These are phyloP conservation scores for Cryptophagus acutangulus DNA, from an alignment of 2,888 invertebrate species.

Conservation along the genomic window DNA sequence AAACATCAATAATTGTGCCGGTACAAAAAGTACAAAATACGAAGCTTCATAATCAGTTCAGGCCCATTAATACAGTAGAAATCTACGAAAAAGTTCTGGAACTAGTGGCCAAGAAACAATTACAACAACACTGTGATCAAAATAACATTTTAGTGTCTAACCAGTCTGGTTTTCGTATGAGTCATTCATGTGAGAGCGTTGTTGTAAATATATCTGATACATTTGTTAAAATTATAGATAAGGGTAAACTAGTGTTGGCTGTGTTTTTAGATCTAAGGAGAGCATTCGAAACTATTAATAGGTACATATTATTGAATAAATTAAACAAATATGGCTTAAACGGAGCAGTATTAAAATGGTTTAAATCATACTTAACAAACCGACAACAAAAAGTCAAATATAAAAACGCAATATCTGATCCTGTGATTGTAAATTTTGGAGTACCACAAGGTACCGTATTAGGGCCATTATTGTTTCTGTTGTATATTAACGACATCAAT, in stretches of 20 bases:
- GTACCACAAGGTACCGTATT: conserved; percentile 1
- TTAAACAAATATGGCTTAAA: neutral
- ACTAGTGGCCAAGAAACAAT: conserved; percentile 2
- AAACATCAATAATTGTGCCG: conserved; percentile 8
- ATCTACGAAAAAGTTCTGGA: conserved; percentile 10
- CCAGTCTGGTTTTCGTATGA: neutral
- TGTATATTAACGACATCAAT: neutral
- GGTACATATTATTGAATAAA: neutral
- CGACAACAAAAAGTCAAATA: conserved; percentile 1
- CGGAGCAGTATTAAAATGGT: neutral
- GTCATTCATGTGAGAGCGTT: conserved; percentile 2
- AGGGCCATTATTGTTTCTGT: neutral
- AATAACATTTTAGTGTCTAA: neutral
- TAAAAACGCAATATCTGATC: neutral
- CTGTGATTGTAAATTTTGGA: neutral
- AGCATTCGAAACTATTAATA: conserved; percentile 2
- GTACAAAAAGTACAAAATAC: conserved; percentile 5
- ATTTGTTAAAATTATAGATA: neutral
- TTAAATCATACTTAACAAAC: neutral
- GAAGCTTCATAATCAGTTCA: neutral
- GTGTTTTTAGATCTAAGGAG: conserved; percentile 1
- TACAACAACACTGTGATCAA: too few relatives aligned
- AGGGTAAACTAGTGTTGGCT: conserved; percentile 1
- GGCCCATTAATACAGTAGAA: conserved; percentile 7
- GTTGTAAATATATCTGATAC: conserved; percentile 2